Percentiles rank a stretch among this genome's conserved stretches.
Evolutionary conservation across 2,797 vertebrate species (phyloP).

Genomic region (Scarus forsteni): DNA sequence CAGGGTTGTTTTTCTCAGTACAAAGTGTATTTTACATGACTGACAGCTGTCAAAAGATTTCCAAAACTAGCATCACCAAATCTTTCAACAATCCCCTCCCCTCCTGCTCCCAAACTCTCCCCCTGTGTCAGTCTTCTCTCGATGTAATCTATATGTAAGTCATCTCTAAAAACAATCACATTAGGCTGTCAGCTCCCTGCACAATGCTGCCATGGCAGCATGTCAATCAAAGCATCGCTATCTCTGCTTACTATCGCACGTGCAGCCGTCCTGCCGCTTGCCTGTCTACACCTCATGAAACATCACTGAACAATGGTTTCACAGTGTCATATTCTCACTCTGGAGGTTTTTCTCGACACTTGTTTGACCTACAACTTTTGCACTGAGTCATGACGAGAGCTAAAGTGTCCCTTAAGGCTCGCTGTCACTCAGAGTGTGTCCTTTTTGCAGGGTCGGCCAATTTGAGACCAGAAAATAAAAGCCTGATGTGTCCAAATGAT

Average conservation of each 20-base stretch:
- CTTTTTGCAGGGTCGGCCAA: not conserved
- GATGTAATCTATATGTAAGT: slow-evolving; percentile 69
- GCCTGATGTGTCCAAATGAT: slow-evolving; percentile 24
- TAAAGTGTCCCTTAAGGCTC: slow-evolving; percentile 8
- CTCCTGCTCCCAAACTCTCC: slow-evolving; percentile 6
- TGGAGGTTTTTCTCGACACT: slow-evolving; percentile 32
- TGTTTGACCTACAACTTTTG: slow-evolving; percentile 42
- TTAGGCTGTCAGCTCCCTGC: slow-evolving; percentile 40
- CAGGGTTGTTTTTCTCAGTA: slow-evolving; percentile 27
- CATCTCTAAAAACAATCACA: slow-evolving; percentile 52
- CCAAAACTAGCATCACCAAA: slow-evolving; percentile 23
- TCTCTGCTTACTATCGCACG: slow-evolving; percentile 19
- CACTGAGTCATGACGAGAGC: slow-evolving; percentile 11
- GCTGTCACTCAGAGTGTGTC: slow-evolving; percentile 20
- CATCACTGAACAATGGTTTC: slow-evolving; percentile 2
- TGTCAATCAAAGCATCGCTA: slow-evolving; percentile 51
- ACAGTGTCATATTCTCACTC: not conserved
- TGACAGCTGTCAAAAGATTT: slow-evolving; percentile 61
- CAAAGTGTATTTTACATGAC: slow-evolving; percentile 48
- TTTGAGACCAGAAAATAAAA: slow-evolving; percentile 12
- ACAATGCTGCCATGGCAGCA: slow-evolving; percentile 4
- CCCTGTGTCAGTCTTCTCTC: slow-evolving; percentile 59
- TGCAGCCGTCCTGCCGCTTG: slow-evolving; percentile 21
- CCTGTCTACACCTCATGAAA: slow-evolving; percentile 43
- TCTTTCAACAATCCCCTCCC: slow-evolving; percentile 26